Evolutionary conservation across 2,888 invertebrate species (phyloP).

Genomic region (Lochmaea crataegi): DNA sequence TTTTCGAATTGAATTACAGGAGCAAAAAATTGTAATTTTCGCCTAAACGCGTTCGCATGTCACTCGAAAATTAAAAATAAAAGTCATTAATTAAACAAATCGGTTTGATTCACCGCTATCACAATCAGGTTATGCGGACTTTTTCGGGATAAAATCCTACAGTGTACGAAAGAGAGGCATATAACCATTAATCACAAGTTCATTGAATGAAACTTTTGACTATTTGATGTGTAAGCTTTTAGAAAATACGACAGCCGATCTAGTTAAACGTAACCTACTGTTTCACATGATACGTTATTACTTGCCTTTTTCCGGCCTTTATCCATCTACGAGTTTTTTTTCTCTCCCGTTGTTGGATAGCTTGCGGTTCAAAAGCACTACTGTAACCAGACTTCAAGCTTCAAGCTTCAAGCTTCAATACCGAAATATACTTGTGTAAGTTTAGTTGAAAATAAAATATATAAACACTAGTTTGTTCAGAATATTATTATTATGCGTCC

Average conservation of each 20-base stretch:
- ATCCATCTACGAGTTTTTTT: neutral
- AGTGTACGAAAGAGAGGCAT: slow-evolving; percentile 3
- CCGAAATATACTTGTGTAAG: neutral
- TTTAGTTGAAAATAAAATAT: no score
- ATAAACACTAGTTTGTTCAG: no score
- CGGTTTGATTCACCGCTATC: slow-evolving; percentile 15
- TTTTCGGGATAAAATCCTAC: slow-evolving; percentile 1
- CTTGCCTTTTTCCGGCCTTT: neutral
- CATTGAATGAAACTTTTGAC: slow-evolving; percentile 19
- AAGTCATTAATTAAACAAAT: slow-evolving; percentile 17
- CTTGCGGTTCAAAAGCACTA: no score
- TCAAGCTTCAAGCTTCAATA: no score
- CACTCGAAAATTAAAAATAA: slow-evolving; percentile 9
- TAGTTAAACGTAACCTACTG: slow-evolving; percentile 16
- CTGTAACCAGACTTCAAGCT: neutral
- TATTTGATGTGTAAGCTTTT: slow-evolving; percentile 19
- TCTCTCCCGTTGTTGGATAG: no score
- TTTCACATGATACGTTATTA: slow-evolving; percentile 5
- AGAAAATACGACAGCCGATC: slow-evolving; percentile 18
- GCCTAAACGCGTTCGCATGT: neutral
- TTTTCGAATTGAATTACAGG: no score
- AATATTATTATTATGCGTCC: no score
- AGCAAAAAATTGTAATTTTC: neutral
- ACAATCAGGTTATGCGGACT: slow-evolving; percentile 16
- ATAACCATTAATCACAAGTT: slow-evolving; percentile 18